A percentile compares a stretch with the other conserved stretches of the same genome.
Conservation (phyloP, 2,113 vertebrate genomes). For the Hippoglossus stenolepis region DNA sequence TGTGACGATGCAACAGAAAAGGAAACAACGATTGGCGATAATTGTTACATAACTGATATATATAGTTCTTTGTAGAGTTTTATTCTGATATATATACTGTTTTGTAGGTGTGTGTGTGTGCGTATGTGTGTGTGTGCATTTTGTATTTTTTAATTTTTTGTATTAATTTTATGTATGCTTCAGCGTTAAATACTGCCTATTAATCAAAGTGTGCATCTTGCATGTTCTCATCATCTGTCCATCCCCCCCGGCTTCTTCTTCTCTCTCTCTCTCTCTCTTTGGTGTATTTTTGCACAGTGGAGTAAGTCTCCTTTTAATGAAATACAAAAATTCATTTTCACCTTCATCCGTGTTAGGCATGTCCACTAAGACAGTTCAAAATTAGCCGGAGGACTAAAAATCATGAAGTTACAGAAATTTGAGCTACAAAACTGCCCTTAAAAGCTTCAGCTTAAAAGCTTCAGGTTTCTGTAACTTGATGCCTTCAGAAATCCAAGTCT, state of each 20-base stretch:
- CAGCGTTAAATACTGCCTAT: constrained; percentile 84
- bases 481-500: constrained; percentile 24
- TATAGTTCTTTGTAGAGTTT: constrained; percentile 86
- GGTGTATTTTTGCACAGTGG: constrained; percentile 72
- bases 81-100: constrained; percentile 86
- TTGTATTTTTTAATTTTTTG: constrained; percentile 83
- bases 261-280: constrained; percentile 56
- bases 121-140: constrained; percentile 75
- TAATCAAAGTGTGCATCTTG: constrained; percentile 79
- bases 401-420: constrained; percentile 32
- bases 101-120: constrained; percentile 83
- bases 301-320: constrained; percentile 55
- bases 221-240: constrained; percentile 74
- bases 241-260: constrained; percentile 36
- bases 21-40: constrained; percentile 76
- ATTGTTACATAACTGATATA: constrained; percentile 82
- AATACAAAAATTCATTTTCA: neutral
- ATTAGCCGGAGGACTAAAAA: constrained; percentile 44
- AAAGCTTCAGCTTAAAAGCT: constrained; percentile 16
- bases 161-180: constrained; percentile 85
- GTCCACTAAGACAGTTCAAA: constrained; percentile 12
- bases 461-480: constrained; percentile 46
- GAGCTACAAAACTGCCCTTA: constrained; percentile 33
- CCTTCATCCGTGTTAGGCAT: constrained; percentile 13
- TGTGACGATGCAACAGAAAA: constrained; percentile 78